Base-by-base conservation (phyloP, 37 sponge, comb jelly and placozoan genomes). In the Beroe forskalii region DNA sequence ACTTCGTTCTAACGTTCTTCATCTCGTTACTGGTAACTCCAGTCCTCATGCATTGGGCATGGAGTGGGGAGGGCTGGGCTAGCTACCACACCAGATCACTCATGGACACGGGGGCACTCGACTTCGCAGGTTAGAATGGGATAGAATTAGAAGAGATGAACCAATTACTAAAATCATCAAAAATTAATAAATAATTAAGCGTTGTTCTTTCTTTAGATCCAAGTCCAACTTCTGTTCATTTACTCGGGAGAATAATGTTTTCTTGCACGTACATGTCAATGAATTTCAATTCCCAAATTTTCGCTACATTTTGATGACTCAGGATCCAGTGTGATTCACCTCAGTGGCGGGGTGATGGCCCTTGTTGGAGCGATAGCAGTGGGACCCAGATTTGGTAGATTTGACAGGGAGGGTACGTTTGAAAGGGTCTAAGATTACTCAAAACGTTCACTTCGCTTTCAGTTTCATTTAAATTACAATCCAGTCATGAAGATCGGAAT, bases 241-340 rank as follows among this genome's bases (percentile, higher is more conserved):
- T n/a, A n/a, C n/a, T n/a, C n/a, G n/a, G n/a, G n/a, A n/a, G n/a
- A n/a, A n/a, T n/a, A n/a, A n/a, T n/a, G n/a, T n/a, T n/a, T n/a
- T n/a, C n/a, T n/a, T n/a, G n/a, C n/a, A n/a, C n/a, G n/a, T n/a
- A n/a, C n/a, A n/a, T n/a, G n/a, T n/a, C n/a, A n/a, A n/a, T n/a
- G n/a, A n/a, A n/a, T n/a, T n/a, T n/a, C n/a, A n/a, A n/a, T n/a
- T n/a, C n/a, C n/a, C n/a, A n/a, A n/a, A n/a, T n/a, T n/a, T n/a
- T n/a, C n/a, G n/a, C n/a, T n/a, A n/a, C n/a, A n/a, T n/a, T n/a
- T n/a, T n/a, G n/a, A n/a, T n/a, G n/a, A n/a, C 40, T 6, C 86
- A 80, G 86, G 86, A 80, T 80, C 86, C 28, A 33, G 86, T 80
- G 86, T 80, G 8, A 38, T 80, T 12, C 86, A 80, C 22, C 38